Conservation (phyloP, 1,140 invertebrate genomes). For the Drosophila truncata region DNA sequence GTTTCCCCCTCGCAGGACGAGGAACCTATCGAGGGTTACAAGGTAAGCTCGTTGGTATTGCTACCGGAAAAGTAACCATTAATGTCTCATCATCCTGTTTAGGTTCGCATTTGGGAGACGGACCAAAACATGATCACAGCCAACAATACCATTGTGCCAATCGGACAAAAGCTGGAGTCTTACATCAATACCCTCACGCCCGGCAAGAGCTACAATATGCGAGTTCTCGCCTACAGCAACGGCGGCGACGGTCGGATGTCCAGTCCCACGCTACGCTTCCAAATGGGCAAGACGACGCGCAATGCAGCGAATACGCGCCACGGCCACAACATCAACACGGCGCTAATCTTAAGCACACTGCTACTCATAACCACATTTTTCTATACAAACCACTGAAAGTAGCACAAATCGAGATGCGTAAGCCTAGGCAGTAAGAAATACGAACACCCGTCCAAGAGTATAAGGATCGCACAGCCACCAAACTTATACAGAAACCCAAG, state of each 20-base stretch:
- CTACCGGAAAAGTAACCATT: not conserved
- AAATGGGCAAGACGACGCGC: conserved; percentile 89
- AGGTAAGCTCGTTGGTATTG: conserved; percentile 82
- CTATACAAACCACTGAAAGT: conserved; percentile 54
- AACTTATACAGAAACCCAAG: conserved; percentile 40
- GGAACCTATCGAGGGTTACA: conserved; percentile 97
- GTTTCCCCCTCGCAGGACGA: conserved; percentile 95
- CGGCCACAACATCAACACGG: conserved; percentile 70
- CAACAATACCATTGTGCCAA: conserved; percentile 92
- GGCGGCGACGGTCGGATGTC: conserved; percentile 98
- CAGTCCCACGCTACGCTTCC: conserved; percentile 94
- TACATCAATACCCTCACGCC: conserved; percentile 92
- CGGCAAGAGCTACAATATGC: conserved; percentile 94
- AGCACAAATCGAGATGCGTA: conserved; percentile 27
- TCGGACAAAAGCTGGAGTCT: conserved; percentile 92
- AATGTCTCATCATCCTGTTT: not conserved
- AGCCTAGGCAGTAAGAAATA: conserved; percentile 35
- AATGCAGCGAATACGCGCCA: conserved; percentile 71
- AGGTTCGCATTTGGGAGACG: conserved; percentile 94
- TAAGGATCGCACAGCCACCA: conserved; percentile 62
- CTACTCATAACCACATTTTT: conserved; percentile 68
- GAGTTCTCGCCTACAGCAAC: conserved; percentile 96
- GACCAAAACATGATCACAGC: conserved; percentile 97
- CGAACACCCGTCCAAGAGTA: conserved; percentile 47
- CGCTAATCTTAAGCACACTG: conserved; percentile 64